Conservation (phyloP, 2,113 vertebrate genomes). For the Cettia cetti region DNA sequence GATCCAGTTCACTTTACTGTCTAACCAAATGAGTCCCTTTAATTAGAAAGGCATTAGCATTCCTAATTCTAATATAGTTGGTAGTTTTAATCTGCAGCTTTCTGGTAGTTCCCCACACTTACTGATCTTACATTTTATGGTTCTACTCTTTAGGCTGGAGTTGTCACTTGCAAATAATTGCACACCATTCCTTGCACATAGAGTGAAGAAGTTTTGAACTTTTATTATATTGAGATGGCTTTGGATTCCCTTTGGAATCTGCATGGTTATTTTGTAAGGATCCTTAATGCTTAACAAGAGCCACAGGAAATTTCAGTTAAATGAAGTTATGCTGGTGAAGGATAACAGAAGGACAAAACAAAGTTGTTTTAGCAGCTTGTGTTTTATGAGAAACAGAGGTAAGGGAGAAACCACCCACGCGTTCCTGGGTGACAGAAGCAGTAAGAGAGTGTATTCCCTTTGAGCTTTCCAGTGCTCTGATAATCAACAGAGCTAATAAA, state of each 20-base stretch:
- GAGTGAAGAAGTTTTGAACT: neutral
- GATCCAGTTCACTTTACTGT: neutral
- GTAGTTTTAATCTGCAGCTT: neutral
- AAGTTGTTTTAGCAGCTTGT: conserved; percentile 5
- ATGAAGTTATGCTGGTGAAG: neutral
- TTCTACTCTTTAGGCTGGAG: neutral
- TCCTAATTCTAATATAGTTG: neutral
- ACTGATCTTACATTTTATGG: neutral
- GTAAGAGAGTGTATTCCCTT: neutral
- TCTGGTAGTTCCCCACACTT: neutral
- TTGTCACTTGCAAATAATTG: neutral
- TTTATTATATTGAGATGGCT: neutral
- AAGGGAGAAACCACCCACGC: neutral
- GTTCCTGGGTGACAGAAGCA: neutral
- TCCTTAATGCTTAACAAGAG: neutral
- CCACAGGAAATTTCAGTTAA: conserved; percentile 17
- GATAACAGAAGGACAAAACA: neutral
- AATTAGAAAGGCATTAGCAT: neutral
- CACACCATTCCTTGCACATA: neutral
- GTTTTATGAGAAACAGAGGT: conserved; percentile 26
- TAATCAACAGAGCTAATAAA: neutral
- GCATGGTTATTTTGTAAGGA: neutral
- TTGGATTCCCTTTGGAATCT: neutral
- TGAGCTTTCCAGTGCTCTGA: neutral
- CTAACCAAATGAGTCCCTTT: neutral